phyloP scores from a whole-genome alignment of 2,797 vertebrate species.

The Zalophus californianus region DNA sequence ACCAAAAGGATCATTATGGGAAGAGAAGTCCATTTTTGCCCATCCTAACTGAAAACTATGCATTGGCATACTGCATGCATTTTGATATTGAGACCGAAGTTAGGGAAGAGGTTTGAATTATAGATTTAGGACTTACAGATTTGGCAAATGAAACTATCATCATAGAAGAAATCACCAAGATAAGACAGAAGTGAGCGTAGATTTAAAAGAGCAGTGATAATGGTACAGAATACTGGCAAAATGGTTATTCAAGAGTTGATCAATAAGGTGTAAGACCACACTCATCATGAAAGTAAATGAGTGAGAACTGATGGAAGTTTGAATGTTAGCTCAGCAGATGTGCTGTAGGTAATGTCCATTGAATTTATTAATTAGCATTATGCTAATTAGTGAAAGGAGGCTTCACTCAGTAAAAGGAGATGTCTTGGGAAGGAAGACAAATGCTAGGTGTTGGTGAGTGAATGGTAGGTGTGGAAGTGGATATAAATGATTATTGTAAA shows the following conservation, averaged over 20 bases:
- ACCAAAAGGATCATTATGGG: background rate
- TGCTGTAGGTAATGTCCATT: background rate
- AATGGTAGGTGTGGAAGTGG: background rate
- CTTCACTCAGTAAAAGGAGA: background rate
- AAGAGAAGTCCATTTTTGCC: background rate
- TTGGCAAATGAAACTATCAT: background rate
- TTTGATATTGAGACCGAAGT: background rate
- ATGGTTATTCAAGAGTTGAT: background rate
- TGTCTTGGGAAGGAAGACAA: background rate
- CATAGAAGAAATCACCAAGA: background rate
- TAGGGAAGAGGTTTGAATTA: background rate
- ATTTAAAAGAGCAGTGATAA: background rate
- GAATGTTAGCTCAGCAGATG: background rate
- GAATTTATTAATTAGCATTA: background rate
- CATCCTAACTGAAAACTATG: background rate
- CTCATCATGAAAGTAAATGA: background rate
- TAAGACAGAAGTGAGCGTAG: background rate
- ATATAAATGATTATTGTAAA: background rate
- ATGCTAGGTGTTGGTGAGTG: background rate
- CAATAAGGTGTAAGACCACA: background rate
- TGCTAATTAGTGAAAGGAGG: background rate
- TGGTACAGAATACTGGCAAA: background rate
- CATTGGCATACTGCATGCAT: background rate
- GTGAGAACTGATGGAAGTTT: background rate
- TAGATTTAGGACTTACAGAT: background rate